Evolutionary conservation across 2,113 vertebrate species (phyloP), one percentile per base, ranked within the genome.

Genomic region (Ciconia boyciana): DNA sequence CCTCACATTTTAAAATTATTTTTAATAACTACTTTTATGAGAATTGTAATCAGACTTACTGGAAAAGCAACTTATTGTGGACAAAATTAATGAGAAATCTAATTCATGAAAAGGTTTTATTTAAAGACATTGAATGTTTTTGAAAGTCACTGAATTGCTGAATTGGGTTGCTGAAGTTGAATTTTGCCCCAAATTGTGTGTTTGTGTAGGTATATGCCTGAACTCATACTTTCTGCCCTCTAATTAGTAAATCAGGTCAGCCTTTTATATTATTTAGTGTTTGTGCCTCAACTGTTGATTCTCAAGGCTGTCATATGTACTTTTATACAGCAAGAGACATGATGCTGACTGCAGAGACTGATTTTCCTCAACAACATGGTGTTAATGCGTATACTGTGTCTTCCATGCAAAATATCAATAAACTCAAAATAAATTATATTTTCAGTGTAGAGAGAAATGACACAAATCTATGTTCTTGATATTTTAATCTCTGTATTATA

Each of bases 381-480:
- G 22, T 89, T 83, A 93, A 58, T 55, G 6, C 0, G 0, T 69
- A 17, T 49, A 44, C 31, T 44, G 34, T 0, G 0, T 72, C 49
- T 80, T 69, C 79, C 14, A 34, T 86, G 54, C 46, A 66, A 83
- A 92, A 54, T 89, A 83, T 14, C 75, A 80, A 21, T 44, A 36
- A 44, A 11, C 43, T 69, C 85, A 80, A 83, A 77, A 76, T 52
- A 81, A 64, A 43, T 65, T 29, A 7, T 49, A 32, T 72, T 82
- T 94, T 90, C 48, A 76, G 5, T 65, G 13, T 39, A 72, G 62
- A 44, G 52, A 83, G 31, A 69, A 86, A 60, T 20, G 6, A 28
- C 28, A 44, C 25, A 72, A 34, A 66, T 49, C 18, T 43, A 44
- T 54, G 29, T 62, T 74, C 7, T 66, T 79, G 28, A 18, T 91